Percentiles rank a stretch among this genome's conserved stretches.
These are phyloP conservation scores for Aleiodes sp. DNA, from an alignment of 1,140 invertebrate genomes.

Conservation along the genomic window DNA sequence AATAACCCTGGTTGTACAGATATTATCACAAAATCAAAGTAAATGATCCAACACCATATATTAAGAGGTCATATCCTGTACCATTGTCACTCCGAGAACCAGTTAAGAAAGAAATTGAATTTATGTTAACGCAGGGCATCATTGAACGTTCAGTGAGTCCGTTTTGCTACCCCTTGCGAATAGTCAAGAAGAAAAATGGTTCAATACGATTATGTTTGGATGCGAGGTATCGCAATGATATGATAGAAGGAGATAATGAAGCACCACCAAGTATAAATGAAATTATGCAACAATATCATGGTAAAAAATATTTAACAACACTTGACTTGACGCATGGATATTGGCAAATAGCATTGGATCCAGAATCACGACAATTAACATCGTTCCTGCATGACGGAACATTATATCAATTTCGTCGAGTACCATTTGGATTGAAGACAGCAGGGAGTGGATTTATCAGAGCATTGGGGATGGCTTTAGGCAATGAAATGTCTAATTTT, in stretches of 20 bases:
- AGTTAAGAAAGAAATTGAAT: constrained; percentile 14
- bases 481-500: not conserved
- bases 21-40: too few relatives aligned
- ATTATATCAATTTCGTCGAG: not conserved
- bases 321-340: not conserved
- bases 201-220: not conserved
- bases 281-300: not conserved
- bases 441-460: too few relatives aligned
- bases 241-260: not conserved
- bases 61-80: too few relatives aligned
- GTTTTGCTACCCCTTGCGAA: not conserved
- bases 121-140: not conserved
- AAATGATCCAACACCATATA: too few relatives aligned
- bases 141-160: not conserved
- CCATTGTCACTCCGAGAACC: not conserved
- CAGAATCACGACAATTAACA: not conserved
- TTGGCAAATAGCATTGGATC: not conserved
- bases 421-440: too few relatives aligned
- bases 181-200: not conserved
- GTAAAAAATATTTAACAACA: not conserved
- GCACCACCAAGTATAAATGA: not conserved
- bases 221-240: not conserved
- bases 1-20: too few relatives aligned
- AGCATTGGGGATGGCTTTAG: not conserved
- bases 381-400: not conserved